Base-by-base conservation (phyloP, 2,113 vertebrate genomes). In the Ctenomys sociabilis region DNA sequence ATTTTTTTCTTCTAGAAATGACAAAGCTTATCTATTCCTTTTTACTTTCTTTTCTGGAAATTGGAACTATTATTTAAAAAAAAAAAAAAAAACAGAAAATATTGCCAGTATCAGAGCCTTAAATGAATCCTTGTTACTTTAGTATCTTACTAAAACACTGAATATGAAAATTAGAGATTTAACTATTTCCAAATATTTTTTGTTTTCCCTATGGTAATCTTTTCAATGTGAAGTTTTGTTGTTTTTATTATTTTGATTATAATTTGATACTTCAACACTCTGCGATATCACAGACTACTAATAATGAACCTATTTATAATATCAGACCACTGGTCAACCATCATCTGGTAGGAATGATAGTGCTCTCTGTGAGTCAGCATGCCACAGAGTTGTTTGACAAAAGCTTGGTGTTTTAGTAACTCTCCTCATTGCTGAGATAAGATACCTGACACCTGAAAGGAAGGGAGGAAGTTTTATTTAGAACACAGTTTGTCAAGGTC, bases 221-320 rank as follows among this genome's bases (percentile, higher is more conserved):
- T 85, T 84, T 2, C 35, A 28, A 61, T 78, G 21, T 32, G 70
- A 26, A 54, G n/a, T 59, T 97, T 73, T 59, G 12, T 73, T 59
- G 12, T 83, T 92, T 63, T 89, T 57, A 82, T 70, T 68, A 52
- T 61, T 95, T 94, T 80, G 12, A 49, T 64, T 87, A 30, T 54
- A 35, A 78, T 59, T 57, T 90, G 28, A 21, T 68, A 40, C 28
- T 91, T 88, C 64, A 17, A 80, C 24, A 30, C 24, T 32, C 7
- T 59, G 6, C 1, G 85, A 52, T 35, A 64, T 13, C 14, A 83
- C 86, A 21, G 19, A 19, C 54, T 57, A 19, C 35, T 52, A 90
- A 9, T 83, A 93, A 83, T 40, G 21, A 75, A 86, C 93, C 72
- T 22, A 59, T 87, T 49, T 35, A 8, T 73, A 63, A 68, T 82